Conservation (phyloP, 2,113 vertebrate species). For the Drymodes brunneopygia region DNA sequence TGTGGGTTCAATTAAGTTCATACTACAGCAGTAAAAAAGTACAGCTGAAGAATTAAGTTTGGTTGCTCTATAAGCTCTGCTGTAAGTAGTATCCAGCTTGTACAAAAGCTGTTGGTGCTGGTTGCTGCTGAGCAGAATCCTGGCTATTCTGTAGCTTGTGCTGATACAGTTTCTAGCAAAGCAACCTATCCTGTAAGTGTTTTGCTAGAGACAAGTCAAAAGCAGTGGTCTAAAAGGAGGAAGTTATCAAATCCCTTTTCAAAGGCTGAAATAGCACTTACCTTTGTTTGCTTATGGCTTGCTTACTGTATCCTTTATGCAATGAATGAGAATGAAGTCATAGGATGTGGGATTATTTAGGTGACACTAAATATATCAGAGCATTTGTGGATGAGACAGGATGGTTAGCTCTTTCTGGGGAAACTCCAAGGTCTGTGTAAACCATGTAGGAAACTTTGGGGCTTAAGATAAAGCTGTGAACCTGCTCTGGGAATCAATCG, state of each 20-base stretch:
- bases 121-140: neutral
- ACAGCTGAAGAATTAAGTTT: neutral
- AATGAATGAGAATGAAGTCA: neutral
- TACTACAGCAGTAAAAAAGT: neutral
- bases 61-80: neutral
- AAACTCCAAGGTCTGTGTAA: neutral
- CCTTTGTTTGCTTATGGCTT: neutral
- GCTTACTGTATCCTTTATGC: neutral
- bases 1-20: neutral
- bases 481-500: neutral
- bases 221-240: neutral
- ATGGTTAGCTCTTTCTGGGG: neutral
- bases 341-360: neutral
- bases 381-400: neutral
- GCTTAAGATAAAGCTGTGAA: neutral
- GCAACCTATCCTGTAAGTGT: neutral
- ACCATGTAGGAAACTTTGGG: rapidly evolving
- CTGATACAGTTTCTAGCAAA: neutral
- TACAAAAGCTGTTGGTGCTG: neutral
- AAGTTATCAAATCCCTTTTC: neutral
- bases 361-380: neutral
- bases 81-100: neutral
- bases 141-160: neutral
- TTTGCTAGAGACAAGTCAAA: neutral
- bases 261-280: neutral